Percentiles rank a stretch among this genome's conserved stretches.
These are phyloP conservation scores for Ageneiosus marmoratus DNA, from an alignment of 2,113 vertebrate species.

Conservation along the genomic window DNA sequence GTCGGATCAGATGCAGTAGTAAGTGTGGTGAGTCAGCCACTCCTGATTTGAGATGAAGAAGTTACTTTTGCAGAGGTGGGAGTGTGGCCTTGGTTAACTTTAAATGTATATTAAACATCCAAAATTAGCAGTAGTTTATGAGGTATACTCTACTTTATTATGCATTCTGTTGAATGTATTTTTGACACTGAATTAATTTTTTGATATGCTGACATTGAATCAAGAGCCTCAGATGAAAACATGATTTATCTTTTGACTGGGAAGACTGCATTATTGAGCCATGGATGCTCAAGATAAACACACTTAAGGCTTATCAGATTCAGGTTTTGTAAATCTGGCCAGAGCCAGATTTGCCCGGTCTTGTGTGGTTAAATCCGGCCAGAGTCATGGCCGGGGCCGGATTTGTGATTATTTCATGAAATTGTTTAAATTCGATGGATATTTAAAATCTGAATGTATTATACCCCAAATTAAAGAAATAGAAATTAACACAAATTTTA, in stretches of 20 bases:
- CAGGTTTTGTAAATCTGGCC: too few species aligned
- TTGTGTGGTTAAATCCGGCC: too few species aligned
- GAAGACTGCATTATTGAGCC: not conserved
- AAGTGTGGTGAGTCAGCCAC: not conserved
- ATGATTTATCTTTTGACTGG: not conserved
- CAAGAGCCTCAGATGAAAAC: not conserved
- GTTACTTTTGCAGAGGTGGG: not conserved
- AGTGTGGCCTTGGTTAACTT: not conserved
- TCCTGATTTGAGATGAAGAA: not conserved
- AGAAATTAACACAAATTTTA: too few species aligned
- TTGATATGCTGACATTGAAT: not conserved
- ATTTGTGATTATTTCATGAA: too few species aligned
- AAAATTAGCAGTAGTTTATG: not conserved
- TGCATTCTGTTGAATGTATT: not conserved
- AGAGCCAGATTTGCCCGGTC: too few species aligned
- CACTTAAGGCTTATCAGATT: too few species aligned
- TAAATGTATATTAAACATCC: not conserved
- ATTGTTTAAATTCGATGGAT: too few species aligned
- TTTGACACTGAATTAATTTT: not conserved
- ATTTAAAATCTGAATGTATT: too few species aligned
- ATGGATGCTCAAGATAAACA: not conserved
- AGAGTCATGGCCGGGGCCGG: too few species aligned
- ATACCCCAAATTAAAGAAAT: too few species aligned
- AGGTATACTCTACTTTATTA: not conserved
- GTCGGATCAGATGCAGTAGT: not conserved